Evolutionary conservation across 2,113 vertebrate species (phyloP).

Genomic region (Thamnaconus septentrionalis): DNA sequence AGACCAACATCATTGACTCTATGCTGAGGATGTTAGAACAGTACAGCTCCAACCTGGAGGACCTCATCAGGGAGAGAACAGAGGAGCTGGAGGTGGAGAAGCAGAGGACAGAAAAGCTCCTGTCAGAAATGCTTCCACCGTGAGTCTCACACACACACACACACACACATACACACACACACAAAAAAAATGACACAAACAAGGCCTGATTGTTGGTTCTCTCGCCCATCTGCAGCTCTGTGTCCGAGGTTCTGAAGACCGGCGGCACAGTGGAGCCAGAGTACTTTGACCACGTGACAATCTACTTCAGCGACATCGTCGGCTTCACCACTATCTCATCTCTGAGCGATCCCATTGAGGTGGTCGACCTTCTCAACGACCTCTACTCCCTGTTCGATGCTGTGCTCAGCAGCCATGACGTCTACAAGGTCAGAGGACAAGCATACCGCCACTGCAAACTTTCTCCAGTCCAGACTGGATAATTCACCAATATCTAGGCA

Average conservation of each 20-base stretch:
- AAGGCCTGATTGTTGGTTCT: too few species aligned
- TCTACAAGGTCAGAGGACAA: conserved; percentile 85
- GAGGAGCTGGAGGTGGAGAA: conserved; percentile 94
- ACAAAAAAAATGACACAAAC: not conserved
- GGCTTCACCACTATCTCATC: conserved; percentile 93
- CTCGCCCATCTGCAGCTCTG: conserved; percentile 78
- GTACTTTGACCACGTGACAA: conserved; percentile 92
- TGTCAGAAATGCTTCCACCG: conserved; percentile 91
- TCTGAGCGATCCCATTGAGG: conserved; percentile 90
- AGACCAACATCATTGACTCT: conserved; percentile 93
- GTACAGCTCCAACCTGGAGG: conserved; percentile 94
- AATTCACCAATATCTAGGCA: too few species aligned
- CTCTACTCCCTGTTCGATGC: conserved; percentile 90
- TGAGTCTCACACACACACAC: conserved; percentile 72
- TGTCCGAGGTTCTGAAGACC: conserved; percentile 91
- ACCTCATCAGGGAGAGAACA: conserved; percentile 87
- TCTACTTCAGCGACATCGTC: conserved; percentile 95
- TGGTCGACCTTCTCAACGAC: conserved; percentile 93
- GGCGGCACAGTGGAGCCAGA: conserved; percentile 87
- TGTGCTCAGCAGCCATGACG: conserved; percentile 88
- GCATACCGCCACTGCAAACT: too few species aligned
- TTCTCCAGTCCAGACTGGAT: too few species aligned
- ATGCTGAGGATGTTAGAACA: conserved; percentile 95
- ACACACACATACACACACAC: not conserved
- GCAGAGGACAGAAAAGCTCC: conserved; percentile 90